Evolutionary conservation across 2,113 vertebrate species (phyloP).

Genomic region (Myotis brandtii): DNA sequence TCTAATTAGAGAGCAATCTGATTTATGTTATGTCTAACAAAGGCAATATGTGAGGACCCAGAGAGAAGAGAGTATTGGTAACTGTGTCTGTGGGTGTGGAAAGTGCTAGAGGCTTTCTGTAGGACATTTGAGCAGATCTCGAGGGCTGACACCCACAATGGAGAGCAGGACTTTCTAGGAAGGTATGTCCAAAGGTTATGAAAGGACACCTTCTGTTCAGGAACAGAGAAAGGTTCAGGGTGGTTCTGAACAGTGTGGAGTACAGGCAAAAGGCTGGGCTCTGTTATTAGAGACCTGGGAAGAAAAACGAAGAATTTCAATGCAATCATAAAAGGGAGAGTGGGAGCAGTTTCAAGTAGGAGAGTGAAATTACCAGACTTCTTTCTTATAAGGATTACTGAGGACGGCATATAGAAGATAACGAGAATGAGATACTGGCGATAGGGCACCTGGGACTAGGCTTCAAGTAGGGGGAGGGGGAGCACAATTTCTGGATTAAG

Average conservation of each 20-base stretch:
- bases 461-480: fast-evolving
- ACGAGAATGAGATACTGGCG: neutral
- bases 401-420: neutral
- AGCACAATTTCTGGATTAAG: neutral
- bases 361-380: neutral
- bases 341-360: neutral
- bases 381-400: neutral
- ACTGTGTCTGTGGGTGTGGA: neutral
- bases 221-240: neutral
- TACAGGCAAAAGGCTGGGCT: neutral
- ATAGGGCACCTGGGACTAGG: neutral
- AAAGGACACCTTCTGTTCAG: neutral
- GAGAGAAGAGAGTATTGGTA: neutral
- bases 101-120: neutral
- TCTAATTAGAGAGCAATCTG: neutral
- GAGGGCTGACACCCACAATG: neutral
- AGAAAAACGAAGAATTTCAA: neutral
- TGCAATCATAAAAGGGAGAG: neutral
- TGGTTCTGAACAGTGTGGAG: neutral
- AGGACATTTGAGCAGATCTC: neutral
- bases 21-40: neutral
- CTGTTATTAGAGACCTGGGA: neutral
- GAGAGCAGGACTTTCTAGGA: neutral
- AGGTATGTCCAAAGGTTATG: neutral
- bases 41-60: neutral